Conservation (phyloP, 1,140 invertebrate species). For the Drosophila cardini region DNA sequence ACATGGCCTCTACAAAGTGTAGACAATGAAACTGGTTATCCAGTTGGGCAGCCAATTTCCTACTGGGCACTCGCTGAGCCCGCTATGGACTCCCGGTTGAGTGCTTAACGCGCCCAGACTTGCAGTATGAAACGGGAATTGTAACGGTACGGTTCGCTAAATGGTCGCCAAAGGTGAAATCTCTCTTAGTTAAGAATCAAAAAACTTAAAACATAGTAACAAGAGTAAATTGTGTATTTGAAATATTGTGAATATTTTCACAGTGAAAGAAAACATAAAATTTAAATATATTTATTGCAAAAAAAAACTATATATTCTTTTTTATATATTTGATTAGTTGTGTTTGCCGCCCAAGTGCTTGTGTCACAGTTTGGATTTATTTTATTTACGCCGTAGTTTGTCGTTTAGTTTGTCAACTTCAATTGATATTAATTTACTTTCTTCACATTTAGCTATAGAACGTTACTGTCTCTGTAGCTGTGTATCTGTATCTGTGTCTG, state of each 20-base stretch:
- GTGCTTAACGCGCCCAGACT: conserved; percentile 46
- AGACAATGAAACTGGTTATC: conserved; percentile 36
- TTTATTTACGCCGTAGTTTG: conserved; percentile 79
- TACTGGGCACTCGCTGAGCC: conserved; percentile 57
- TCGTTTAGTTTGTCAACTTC: conserved; percentile 75
- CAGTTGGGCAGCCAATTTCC: conserved; percentile 51
- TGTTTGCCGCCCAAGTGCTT: conserved; percentile 61
- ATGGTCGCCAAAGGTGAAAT: conserved; percentile 59
- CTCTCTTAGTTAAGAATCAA: conserved; percentile 9
- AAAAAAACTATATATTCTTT: conserved; percentile 5
- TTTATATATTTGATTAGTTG: conserved; percentile 45
- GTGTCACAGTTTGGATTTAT: conserved; percentile 59
- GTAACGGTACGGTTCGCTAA: conserved; percentile 65
- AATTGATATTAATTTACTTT: conserved; percentile 84
- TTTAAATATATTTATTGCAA: background rate
- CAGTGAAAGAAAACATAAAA: background rate
- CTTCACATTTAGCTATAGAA: conserved; percentile 56
- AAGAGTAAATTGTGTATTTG: conserved; percentile 13
- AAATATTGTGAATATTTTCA: background rate
- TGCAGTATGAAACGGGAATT: conserved; percentile 75
- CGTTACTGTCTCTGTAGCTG: conserved; percentile 33
- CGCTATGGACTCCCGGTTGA: conserved; percentile 67
- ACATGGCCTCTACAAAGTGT: background rate
- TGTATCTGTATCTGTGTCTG: conserved; percentile 40
- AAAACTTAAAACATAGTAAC: conserved; percentile 19